Percentiles rank a stretch among this genome's conserved stretches.
Evolutionary conservation across 1,140 invertebrate genomes (phyloP).

Genomic region (Aporrectodea caliginosa): DNA sequence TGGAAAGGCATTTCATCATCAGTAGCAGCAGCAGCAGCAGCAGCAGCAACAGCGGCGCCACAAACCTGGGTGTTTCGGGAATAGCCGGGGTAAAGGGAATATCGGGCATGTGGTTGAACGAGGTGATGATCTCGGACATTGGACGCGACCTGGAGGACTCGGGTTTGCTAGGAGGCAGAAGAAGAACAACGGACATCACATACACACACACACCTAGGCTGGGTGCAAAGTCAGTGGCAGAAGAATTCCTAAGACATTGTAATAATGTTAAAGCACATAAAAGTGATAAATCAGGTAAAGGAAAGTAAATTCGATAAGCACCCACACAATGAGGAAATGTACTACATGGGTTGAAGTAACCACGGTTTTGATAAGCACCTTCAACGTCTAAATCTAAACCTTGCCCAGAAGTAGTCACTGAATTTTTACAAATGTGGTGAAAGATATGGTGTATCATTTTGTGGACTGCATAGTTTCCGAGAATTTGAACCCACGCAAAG

Average conservation of each 20-base stretch:
- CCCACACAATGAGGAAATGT: too few species aligned
- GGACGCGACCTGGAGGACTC: background rate
- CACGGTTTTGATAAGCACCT: too few species aligned
- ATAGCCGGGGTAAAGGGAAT: background rate
- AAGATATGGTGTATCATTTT: too few species aligned
- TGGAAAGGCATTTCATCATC: background rate
- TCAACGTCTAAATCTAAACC: too few species aligned
- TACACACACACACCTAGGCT: background rate
- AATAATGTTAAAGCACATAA: background rate
- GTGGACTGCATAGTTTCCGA: too few species aligned
- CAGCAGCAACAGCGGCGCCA: background rate
- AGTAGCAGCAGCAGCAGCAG: background rate
- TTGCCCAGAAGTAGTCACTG: too few species aligned
- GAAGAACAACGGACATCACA: background rate
- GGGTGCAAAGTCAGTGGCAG: background rate
- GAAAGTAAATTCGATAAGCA: too few species aligned
- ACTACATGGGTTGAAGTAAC: too few species aligned
- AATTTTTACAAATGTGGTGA: too few species aligned
- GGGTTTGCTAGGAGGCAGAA: background rate
- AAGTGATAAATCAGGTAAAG: background rate
- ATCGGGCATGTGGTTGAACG: background rate
- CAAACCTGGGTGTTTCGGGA: slow-evolving; percentile 11
- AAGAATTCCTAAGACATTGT: too few species aligned
- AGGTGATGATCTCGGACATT: slow-evolving; percentile 5
- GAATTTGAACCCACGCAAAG: too few species aligned